Evolutionary conservation across 2,113 vertebrate genomes (phyloP), one percentile per base, ranked within the genome.

Genomic region (Saccopteryx leptura): DNA sequence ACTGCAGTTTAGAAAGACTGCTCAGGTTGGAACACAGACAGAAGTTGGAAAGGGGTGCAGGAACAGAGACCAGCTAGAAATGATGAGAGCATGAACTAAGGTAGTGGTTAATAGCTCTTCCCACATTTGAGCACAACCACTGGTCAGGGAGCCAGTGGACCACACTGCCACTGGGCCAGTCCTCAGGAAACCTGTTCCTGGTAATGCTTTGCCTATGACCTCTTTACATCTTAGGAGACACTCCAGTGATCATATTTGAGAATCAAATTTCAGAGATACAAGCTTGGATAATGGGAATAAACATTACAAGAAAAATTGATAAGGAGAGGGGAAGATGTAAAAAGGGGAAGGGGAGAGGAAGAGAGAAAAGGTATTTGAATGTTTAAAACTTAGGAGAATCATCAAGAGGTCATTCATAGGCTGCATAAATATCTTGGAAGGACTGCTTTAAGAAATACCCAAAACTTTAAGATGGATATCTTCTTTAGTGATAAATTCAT

Each of bases 401-500:
- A 81, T 26, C 23, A 74, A 74, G 52, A 93, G 18, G 23, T 83
- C 54, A 54, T 86, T 84, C 54, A 50, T 82, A 19, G 6, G 21
- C 61, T 60, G 72, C 56, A 91, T 66, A 78, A 87, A 8, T 76
- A 92, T 80, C 85, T 88, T n/a, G 4, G 65, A 74, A 94, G 24
- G 14, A 82, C 88, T 92, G 52, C 50, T 85, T 85, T 92, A 78
- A 58, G 92, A 89, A 79, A 91, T n/a, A 80, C n/a, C 54, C 86
- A 82, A 12, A 58, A 96, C 86, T 94, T 86, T 54, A 93, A 93
- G 88, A 65, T 88, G 54, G 58, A 6, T 80, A 60, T 92, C 48
- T 79, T 87, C 75, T 68, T 65, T 87, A 81, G 46, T 87, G 91
- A 90, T 93, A 93, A 88, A 80, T 83, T 89, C 68, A 91, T 81